These are phyloP conservation scores for Connochaetes taurinus DNA, from an alignment of 2,113 vertebrate genomes.

Conservation along the genomic window DNA sequence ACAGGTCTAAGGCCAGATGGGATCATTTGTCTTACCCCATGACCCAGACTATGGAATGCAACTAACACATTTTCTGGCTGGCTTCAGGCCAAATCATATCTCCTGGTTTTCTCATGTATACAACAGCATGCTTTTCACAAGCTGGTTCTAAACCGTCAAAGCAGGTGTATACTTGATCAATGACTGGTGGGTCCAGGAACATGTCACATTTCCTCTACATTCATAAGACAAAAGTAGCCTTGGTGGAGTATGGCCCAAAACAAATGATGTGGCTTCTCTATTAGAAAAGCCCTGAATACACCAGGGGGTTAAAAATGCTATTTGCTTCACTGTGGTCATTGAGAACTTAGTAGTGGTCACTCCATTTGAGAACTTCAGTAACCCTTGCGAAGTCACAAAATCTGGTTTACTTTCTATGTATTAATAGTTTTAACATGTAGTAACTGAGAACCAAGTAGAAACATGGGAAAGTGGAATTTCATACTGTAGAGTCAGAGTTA, in stretches of 20 bases:
- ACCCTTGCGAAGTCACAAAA: not conserved
- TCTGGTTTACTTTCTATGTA: not conserved
- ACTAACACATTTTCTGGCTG: conserved; percentile 53
- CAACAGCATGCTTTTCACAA: not conserved
- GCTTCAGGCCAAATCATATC: conserved; percentile 46
- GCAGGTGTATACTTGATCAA: not conserved
- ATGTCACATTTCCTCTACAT: not conserved
- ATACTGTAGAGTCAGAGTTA: not conserved
- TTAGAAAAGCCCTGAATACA: not conserved
- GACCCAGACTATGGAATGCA: conserved; percentile 71
- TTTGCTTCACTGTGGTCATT: not conserved
- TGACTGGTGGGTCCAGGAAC: not conserved
- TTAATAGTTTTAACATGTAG: not conserved
- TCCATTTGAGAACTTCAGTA: not conserved
- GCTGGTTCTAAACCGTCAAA: conserved; percentile 22
- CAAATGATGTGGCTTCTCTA: not conserved
- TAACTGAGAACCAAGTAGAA: not conserved
- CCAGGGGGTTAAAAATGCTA: not conserved
- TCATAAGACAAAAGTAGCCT: not conserved
- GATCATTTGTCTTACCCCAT: conserved; percentile 63
- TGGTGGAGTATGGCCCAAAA: not conserved
- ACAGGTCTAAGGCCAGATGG: conserved; percentile 59
- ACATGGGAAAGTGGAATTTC: not conserved
- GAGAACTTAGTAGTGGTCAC: not conserved
- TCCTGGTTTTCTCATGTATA: not conserved